phyloP scores from a whole-genome alignment of 2,113 vertebrate species.

The Stegastes partitus region DNA sequence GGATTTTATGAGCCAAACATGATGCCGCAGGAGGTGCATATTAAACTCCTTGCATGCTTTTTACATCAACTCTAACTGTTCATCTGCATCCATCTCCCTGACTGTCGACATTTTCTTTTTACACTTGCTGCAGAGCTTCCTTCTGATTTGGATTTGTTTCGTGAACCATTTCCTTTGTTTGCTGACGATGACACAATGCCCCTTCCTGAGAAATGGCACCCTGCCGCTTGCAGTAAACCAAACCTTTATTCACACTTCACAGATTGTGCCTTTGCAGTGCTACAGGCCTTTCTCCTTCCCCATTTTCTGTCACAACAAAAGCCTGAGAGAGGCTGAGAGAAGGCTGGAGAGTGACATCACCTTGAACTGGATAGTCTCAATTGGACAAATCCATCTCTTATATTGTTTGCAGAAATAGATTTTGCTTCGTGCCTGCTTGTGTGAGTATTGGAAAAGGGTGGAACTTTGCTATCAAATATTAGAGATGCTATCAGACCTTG shows the following conservation, averaged over 20 bases:
- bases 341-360: constrained; percentile 53
- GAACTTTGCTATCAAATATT: constrained; percentile 74
- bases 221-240: constrained; percentile 38
- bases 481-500: constrained; percentile 67
- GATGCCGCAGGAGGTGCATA: constrained; percentile 47
- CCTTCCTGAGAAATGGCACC: constrained; percentile 34
- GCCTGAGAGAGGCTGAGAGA: constrained; percentile 7
- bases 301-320: constrained; percentile 43
- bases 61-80: constrained; percentile 46
- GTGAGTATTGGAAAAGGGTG: constrained; percentile 42
- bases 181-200: constrained; percentile 1
- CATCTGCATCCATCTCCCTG: constrained; percentile 36
- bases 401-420: constrained; percentile 56
- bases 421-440: constrained; percentile 22
- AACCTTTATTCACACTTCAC: constrained; percentile 52
- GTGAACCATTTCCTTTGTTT: constrained; percentile 32
- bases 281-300: constrained; percentile 6
- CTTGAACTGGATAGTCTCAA: constrained; percentile 51
- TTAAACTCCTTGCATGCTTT: constrained; percentile 52
- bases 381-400: constrained; percentile 41
- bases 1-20: constrained; percentile 57
- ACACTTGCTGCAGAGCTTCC: constrained; percentile 1
- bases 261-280: constrained; percentile 22
- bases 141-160: constrained; percentile 8
- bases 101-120: constrained; percentile 5